Conservation (phyloP, 1,140 invertebrate species). For the Spodoptera litura region DNA sequence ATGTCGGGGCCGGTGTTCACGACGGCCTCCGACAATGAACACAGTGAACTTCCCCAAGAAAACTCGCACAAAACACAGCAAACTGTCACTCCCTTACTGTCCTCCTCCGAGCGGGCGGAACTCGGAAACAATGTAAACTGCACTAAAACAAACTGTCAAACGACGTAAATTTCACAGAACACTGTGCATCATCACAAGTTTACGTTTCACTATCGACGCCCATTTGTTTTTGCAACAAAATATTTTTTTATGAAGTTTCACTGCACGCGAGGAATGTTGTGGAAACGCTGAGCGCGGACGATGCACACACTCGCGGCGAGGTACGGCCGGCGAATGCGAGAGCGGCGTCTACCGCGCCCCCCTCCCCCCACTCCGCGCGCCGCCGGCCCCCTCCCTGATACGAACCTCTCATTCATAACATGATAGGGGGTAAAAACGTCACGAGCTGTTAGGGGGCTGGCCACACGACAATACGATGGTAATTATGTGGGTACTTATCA, state of each 20-base stretch:
- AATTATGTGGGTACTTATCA: slow-evolving; percentile 60
- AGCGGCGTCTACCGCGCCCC: slow-evolving; percentile 51
- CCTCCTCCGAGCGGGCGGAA: slow-evolving; percentile 71
- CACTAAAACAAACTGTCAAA: slow-evolving; percentile 63
- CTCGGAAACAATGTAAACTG: slow-evolving; percentile 73
- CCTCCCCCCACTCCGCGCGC: slow-evolving; percentile 55
- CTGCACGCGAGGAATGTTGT: slow-evolving; percentile 78
- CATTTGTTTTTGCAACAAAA: slow-evolving; percentile 76
- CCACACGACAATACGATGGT: slow-evolving; percentile 59
- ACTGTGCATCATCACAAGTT: slow-evolving; percentile 75
- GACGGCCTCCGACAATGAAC: slow-evolving; percentile 73
- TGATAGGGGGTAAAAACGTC: slow-evolving; percentile 74
- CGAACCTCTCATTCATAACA: slow-evolving; percentile 77
- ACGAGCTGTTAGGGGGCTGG: slow-evolving; percentile 58
- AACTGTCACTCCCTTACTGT: slow-evolving; percentile 74
- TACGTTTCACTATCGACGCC: slow-evolving; percentile 79
- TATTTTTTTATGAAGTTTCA: slow-evolving; percentile 76
- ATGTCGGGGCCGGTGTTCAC: slow-evolving; percentile 81
- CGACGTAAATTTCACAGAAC: slow-evolving; percentile 59
- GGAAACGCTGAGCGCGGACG: slow-evolving; percentile 45
- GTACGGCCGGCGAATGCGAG: slow-evolving; percentile 73
- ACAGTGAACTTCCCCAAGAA: slow-evolving; percentile 67
- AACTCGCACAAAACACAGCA: slow-evolving; percentile 73
- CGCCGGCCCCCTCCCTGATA: slow-evolving; percentile 53
- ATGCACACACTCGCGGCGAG: slow-evolving; percentile 64